Base-by-base conservation (phyloP, 2,888 invertebrate genomes). In the Macropis europaea region DNA sequence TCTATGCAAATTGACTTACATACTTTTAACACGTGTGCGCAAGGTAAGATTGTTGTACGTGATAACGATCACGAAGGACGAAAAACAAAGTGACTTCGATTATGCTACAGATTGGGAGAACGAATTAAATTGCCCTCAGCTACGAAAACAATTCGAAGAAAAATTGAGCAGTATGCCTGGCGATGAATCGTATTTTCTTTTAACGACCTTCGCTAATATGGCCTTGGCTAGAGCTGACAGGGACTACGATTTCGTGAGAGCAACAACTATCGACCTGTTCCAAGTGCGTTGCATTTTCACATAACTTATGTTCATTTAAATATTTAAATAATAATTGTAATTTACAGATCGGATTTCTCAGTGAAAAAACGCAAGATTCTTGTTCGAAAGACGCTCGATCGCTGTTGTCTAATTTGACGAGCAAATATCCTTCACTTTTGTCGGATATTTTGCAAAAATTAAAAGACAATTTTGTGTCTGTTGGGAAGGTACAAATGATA, bases 181-280 rank as follows among this genome's bases (percentile, higher is more conserved):
- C 43, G 94, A 94, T 57, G 96, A 96, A 87, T 92, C 94, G 52
- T 95, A 95, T 86, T 96, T 95, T 90, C 90, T 96, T 47, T 87
- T 96, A 52, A 95, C 95, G 68, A 94, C 95, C 2, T 94, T 96
- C 85, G 94, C 95, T 42, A 95, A 95, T 88, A 96, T 96, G 95
- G 95, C 95, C 9, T 90, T 94, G 84, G 93, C 93, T 2, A 91
- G 95, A 70, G 86, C 90, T 28, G 86, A 90, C 5, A 90, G 90
- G 50, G 95, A 95, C 83, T 91, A 92, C 83, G 91, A 92, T 24
- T 94, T 96, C 82, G 93, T 96, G 50, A 91, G 92, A 84, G 90
- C 92, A 24, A 92, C 94, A 19, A 93, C 94, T 0, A 90, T 93
- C 47, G 94, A 95, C 87, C 91, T 96, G 50, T 93, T 95, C 84